Base-by-base conservation (phyloP, 2,888 invertebrate genomes). In the Eupithecia subfuscata region DNA sequence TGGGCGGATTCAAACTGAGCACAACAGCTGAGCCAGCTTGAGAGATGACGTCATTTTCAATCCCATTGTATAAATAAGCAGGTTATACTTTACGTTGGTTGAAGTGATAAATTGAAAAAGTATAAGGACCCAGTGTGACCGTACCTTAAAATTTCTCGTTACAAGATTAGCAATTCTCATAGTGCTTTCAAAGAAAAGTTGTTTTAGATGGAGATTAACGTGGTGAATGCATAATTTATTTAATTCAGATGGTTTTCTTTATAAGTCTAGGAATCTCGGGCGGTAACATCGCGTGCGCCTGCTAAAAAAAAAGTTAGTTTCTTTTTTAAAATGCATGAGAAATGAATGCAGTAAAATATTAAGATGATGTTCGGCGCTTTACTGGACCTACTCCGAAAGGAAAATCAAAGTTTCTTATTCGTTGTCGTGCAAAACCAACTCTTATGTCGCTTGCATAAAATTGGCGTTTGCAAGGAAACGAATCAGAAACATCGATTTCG, bases 201-300 rank as follows among this genome's bases (percentile, higher is more conserved):
- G 65, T 40, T 67, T 67, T 40, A 67, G n/a, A 40, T 67, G 65
- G n/a, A 67, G 40, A 67, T 67, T 67, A n/a, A 43, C 18, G 8
- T 8, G 16, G 64, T 8, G 9, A 6, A 67, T 67, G 12, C n/a
- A 37, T 67, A 12, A 67, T 67, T 67, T 22, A 67, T 67, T 34
- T 34, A 7, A 34, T 64, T 64, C 34, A 9, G 34, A 34, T 30
- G 64, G 2, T 37, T 34, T 64, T 64, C 18, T 67, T 67, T 65
- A 65, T 65, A 37, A 40, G 65, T 67, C 34, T 37, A 34, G 34
- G 3, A 65, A 65, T 65, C 37, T 67, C 18, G 40, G 40, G 11
- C 34, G 40, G 40, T 65, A 2, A n/a, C n/a, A 37, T 37, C 37
- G 25, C n/a, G 18, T 67, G n/a, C n/a, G n/a, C n/a, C 11, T 40